Base-by-base conservation (phyloP, 2,888 invertebrate genomes). In the Acleris literana region DNA sequence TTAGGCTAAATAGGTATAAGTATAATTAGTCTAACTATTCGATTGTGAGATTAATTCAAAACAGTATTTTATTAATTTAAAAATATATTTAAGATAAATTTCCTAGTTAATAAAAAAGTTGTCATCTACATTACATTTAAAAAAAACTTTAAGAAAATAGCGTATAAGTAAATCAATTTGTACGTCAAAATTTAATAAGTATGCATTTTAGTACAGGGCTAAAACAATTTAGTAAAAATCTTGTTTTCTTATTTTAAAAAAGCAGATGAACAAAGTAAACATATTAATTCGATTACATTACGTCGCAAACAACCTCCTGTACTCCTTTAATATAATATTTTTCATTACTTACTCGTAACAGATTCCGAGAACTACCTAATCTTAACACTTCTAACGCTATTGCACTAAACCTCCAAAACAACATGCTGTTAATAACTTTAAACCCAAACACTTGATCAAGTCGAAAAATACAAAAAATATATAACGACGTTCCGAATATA, bases 21-120 rank as follows among this genome's bases (percentile, higher is more conserved):
- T 78, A 83, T 79, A 78, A 82, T 61, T 65, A 79, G 72, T 86
- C 85, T 88, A 88, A 81, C 86, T 90, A 88, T 82, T 77, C 66
- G 76, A 83, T 79, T 81, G 83, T 85, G 81, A 85, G 82, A 84
- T 82, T 76, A 72, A 79, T 39, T 76, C 74, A 82, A 82, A 84
- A 76, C 76, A 80, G 82, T 54, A 67, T 54, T 52, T 53, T 61
- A 57, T 61, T 29, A 52, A 52, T 46, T 66, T 51, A 57, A 66
- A 56, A 66, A 61, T 52, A 65, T 60, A 56, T 51, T 44, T 55
- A 55, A 25, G 51, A 51, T 52, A 60, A 13, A 43, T 43, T 61
- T 54, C 54, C 54, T 54, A 64, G 55, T 49, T 62, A 55, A 55
- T 20, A 33, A 55, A 55, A 54, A 55, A 62, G 48, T 17, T 39